Evolutionary conservation across 2,113 vertebrate species (phyloP).

Genomic region (Cebus imitator): DNA sequence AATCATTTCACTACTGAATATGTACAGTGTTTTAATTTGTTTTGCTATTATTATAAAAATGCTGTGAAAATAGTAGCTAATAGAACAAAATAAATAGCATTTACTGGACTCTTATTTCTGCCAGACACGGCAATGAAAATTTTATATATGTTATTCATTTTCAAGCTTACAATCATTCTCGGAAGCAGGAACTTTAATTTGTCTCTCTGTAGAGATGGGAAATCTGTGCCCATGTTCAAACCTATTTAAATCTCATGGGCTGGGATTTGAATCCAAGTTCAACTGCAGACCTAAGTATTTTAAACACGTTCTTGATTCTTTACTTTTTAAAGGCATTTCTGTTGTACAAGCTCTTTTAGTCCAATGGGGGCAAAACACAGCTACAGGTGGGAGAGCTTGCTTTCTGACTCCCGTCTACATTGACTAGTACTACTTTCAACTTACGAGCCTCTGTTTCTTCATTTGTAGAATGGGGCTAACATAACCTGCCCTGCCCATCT

Average conservation of each 20-base stretch:
- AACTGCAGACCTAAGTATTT: not conserved
- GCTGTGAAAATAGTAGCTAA: not conserved
- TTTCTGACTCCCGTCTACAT: not conserved
- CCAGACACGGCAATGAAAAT: not conserved
- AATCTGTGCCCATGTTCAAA: not conserved
- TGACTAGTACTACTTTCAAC: not conserved
- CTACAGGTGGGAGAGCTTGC: not conserved
- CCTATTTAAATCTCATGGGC: no score
- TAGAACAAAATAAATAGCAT: not conserved
- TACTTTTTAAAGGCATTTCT: not conserved
- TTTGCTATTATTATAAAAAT: constrained; percentile 1
- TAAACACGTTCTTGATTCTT: not conserved
- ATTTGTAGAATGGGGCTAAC: not conserved
- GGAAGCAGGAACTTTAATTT: not conserved
- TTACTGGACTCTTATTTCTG: not conserved
- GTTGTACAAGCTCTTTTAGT: not conserved
- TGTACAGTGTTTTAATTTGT: not conserved
- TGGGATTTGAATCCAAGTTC: not conserved
- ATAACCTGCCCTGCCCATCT: not conserved
- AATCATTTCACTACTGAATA: not conserved
- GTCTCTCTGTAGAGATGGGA: not conserved
- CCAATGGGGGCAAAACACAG: not conserved
- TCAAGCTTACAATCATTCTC: not conserved
- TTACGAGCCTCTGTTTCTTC: not conserved
- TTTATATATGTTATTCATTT: not conserved